Evolutionary conservation across 2,797 vertebrate genomes (phyloP), one percentile per base, ranked within the genome.

Genomic region (Bradypus variegatus): DNA sequence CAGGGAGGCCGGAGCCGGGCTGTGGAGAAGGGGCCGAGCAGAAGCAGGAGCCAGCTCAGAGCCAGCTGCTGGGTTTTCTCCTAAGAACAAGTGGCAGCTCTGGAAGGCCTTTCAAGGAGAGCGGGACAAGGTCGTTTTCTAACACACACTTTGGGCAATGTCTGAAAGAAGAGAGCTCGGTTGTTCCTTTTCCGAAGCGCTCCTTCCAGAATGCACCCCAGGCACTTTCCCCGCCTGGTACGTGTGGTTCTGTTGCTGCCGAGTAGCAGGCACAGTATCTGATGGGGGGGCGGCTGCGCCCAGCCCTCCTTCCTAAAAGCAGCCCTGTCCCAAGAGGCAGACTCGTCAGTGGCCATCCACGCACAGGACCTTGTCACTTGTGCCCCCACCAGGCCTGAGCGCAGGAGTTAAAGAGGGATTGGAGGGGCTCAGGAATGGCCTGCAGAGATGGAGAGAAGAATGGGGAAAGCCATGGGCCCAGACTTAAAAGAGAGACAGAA

Each of bases 1-100:
- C 16, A 16, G 48, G 2, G 36, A 19, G 15, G 21, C 41, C 0
- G 0, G 60, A 50, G 36, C 86, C 2, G 60, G 29, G 16, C 7
- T 13, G 5, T 13, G 48, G 33, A 1, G 21, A n/a, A 38, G 65
- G 65, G 10, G 15, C 5, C 13, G 33, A 86, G 81, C 45, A 25
- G 38, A 50, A 15, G 23, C 53, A 27, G 69, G 62, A 23, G 29
- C 45, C 53, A 38, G 27, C 36, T 38, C 10, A 1, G 15, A 38
- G n/a, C 72, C 21, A 8, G 9, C 25, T 27, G 77, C 58, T 62
- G 50, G 38, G 1, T 89, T 65, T 90, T 41, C 84, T 76, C 50
- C 60, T 15, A 14, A 50, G 38, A 70, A 41, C 8, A 45, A 41
- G 58, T 9, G 6, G 18, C 8, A 65, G 45, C 31, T 18, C 7